Evolutionary conservation across 2,888 invertebrate species (phyloP).

Genomic region (Amphipyra berbera): DNA sequence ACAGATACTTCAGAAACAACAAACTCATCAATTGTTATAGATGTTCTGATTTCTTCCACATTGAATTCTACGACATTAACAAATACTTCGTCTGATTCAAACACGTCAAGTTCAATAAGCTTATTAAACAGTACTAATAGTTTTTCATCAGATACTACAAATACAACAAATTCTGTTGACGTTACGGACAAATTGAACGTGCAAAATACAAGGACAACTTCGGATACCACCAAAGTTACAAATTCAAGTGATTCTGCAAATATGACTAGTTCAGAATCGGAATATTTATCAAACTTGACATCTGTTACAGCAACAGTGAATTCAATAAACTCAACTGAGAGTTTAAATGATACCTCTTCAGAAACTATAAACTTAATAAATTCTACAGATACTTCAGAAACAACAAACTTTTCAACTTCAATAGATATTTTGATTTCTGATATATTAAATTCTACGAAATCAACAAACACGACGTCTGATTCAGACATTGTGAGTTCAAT

Average conservation of each 20-base stretch:
- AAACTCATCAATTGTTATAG: constrained; percentile 10
- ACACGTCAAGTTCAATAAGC: constrained; percentile 5
- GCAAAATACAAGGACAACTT: background rate
- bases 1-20: constrained; percentile 3
- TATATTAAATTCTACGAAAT: constrained; percentile 17
- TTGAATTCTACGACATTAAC: constrained; percentile 13
- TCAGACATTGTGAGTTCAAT: background rate
- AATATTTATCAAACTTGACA: constrained; percentile 14
- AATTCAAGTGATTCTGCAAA: constrained; percentile 31
- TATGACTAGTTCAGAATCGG: constrained; percentile 5
- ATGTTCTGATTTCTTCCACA: constrained; percentile 7
- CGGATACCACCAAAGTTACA: constrained; percentile 9
- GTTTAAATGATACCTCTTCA: constrained; percentile 9
- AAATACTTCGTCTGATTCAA: constrained; percentile 18
- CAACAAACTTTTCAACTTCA: constrained; percentile 18
- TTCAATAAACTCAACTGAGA: constrained; percentile 12
- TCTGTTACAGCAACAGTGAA: constrained; percentile 3
- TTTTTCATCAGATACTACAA: constrained; percentile 19
- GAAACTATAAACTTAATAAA: constrained; percentile 8
- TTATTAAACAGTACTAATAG: constrained; percentile 1
- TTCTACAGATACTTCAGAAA: constrained; percentile 1
- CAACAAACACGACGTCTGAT: constrained; percentile 5
- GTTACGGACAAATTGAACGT: constrained; percentile 6
- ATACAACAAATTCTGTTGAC: constrained; percentile 19
- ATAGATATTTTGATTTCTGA: constrained; percentile 6